Percentiles rank a stretch among this genome's conserved stretches.
phyloP scores from a whole-genome alignment of 2,888 invertebrate genomes.

The Metellina segmentata region DNA sequence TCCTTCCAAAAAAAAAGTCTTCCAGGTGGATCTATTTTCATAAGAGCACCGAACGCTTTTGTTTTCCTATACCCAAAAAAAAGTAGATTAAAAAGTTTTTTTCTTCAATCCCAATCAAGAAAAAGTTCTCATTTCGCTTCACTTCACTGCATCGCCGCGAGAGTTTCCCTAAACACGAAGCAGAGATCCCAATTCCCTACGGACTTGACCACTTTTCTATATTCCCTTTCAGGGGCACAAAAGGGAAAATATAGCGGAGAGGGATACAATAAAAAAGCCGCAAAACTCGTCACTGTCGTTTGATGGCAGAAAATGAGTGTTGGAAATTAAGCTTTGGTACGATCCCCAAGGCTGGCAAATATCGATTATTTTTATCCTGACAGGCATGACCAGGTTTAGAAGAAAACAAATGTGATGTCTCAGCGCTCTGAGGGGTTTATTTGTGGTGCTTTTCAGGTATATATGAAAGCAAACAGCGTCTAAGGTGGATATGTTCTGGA shows the following conservation, averaged over 20 bases:
- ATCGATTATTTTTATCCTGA: conserved; percentile 21
- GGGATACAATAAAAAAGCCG: neutral
- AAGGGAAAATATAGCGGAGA: neutral
- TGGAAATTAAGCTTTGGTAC: conserved; percentile 16
- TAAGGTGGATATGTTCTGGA: neutral
- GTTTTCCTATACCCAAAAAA: neutral
- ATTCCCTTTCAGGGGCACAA: neutral
- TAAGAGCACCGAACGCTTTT: neutral
- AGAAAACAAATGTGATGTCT: conserved; percentile 1
- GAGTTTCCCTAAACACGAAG: neutral
- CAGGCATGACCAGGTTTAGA: neutral
- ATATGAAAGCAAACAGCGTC: conserved; percentile 7
- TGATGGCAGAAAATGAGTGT: neutral
- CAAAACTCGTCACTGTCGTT: neutral
- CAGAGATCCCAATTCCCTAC: neutral
- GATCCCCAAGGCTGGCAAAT: conserved; percentile 1
- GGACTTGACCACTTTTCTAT: neutral
- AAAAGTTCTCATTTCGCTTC: neutral
- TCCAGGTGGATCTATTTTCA: neutral
- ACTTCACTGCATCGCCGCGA: neutral
- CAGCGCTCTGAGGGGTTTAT: conserved; percentile 9
- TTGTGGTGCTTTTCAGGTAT: neutral
- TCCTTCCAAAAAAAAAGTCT: neutral
- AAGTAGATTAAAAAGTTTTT: neutral
- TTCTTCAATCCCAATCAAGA: neutral